A percentile compares a stretch with the other conserved stretches of the same genome.
These are phyloP conservation scores for Amitus sp. DNA, from an alignment of 2,888 invertebrate genomes.

Conservation along the genomic window DNA sequence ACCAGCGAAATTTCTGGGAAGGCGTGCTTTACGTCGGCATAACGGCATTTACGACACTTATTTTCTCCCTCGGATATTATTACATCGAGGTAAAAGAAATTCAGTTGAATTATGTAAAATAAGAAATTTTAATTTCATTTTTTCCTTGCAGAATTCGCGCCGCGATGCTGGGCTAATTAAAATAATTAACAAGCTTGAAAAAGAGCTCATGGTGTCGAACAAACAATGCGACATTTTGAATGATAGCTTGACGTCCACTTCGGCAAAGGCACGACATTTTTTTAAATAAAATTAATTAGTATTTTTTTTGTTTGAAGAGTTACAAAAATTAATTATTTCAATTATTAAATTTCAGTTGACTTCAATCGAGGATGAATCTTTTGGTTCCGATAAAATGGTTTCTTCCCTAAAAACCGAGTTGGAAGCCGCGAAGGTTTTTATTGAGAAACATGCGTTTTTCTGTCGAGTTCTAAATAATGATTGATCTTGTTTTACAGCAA, in stretches of 20 bases:
- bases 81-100: conserved; percentile 71
- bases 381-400: conserved; percentile 79
- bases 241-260: conserved; percentile 65
- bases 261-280: conserved; percentile 54
- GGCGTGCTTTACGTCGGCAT: conserved; percentile 71
- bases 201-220: conserved; percentile 70
- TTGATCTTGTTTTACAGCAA: conserved; percentile 48
- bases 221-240: conserved; percentile 70
- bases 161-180: conserved; percentile 78
- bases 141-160: conserved; percentile 68
- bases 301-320: conserved; percentile 18
- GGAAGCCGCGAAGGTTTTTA: conserved; percentile 66
- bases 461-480: not conserved
- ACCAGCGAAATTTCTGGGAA: conserved; percentile 54
- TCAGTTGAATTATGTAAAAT: too few species aligned
- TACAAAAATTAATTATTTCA: not conserved
- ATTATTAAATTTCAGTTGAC: conserved; percentile 58
- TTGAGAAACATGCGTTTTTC: conserved; percentile 8
- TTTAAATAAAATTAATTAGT: too few species aligned
- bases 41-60: conserved; percentile 77
- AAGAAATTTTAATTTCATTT: too few species aligned
- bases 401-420: conserved; percentile 75
- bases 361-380: conserved; percentile 77
- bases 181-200: conserved; percentile 74
- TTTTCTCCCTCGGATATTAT: conserved; percentile 81